phyloP scores from a whole-genome alignment of 1,140 invertebrate genomes.

The Polyergus mexicanus region DNA sequence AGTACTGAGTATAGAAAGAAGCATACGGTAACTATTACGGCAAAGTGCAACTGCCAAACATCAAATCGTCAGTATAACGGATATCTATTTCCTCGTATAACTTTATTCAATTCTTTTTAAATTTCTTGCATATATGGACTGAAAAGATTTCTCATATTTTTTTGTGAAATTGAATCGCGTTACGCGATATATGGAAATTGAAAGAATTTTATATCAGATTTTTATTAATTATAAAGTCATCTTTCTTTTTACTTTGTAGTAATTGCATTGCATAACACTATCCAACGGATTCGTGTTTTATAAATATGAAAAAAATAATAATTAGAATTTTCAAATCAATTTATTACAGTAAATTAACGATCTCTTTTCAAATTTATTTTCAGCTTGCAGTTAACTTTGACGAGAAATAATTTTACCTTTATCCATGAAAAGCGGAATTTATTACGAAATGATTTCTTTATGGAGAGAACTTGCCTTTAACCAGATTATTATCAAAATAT shows the following conservation, averaged over 20 bases:
- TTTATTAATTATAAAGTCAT: conserved; percentile 24
- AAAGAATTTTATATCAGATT: background rate
- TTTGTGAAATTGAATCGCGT: conserved; percentile 1
- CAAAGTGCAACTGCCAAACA: conserved; percentile 58
- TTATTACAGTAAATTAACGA: background rate
- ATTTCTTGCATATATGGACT: background rate
- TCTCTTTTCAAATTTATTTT: background rate
- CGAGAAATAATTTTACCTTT: conserved; percentile 52
- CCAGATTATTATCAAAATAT: background rate
- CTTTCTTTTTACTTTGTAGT: background rate
- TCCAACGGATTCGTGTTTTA: background rate
- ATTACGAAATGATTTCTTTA: conserved; percentile 11
- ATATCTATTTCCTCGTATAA: background rate
- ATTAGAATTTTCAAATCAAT: background rate
- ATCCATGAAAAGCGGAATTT: conserved; percentile 37
- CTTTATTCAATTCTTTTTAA: background rate
- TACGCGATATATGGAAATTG: background rate
- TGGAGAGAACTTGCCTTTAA: background rate
- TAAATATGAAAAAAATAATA: conserved; percentile 4
- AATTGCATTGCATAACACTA: conserved; percentile 1
- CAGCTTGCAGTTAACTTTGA: background rate
- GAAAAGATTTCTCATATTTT: background rate
- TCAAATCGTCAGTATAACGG: conserved; percentile 40
- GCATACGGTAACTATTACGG: conserved; percentile 44
- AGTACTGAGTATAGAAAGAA: conserved; percentile 13